Base-by-base conservation (phyloP, 2,888 invertebrate genomes). In the Drosophila niveifrons region DNA sequence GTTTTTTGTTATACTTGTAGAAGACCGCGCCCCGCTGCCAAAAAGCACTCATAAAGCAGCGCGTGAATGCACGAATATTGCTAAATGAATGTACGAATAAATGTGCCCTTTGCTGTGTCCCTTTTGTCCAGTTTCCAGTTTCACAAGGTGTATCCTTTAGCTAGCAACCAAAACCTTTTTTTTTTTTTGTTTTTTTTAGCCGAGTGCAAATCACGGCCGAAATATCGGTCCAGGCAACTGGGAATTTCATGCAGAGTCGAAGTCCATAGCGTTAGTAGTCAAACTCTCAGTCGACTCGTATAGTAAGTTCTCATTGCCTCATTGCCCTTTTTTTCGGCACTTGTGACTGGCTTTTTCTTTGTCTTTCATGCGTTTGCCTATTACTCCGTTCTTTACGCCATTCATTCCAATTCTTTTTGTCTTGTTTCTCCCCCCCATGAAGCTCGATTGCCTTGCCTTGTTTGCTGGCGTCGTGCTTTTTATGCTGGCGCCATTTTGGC, bases 401-500 rank as follows among this genome's bases (percentile, higher is more conserved):
- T 77, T 77, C 68, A 77, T 56, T 65, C 53, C 75, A 75, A 75
- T 73, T 63, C 48, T 17, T 44, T 48, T 52, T 50, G 28, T 36
- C 36, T 51, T 44, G 15, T 31, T 29, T 46, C 18, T 44, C 17
- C n/a, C 34, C 4, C 11, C 9, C 15, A 10, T 10, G 10, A 31
- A 10, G 2, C 36, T 13, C 41, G 31, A 56, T 61, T 28, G 11
- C 43, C 51, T 50, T 61, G 55, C 61, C 52, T 15, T 44, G 15
- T 31, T 58, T 48, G 53, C 51, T 46, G 66, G 52, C 52, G 70
- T 57, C 39, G 74, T 67, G 58, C 69, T 73, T 82, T 85, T 82
- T 66, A 79, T 85, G 77, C 77, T 77, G 88, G 80, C 85, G 85
- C 82, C 83, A 80, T 84, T 83, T 87, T 71, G 75, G 72, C 85